phyloP scores from a whole-genome alignment of 2,113 vertebrate species.

The Misgurnus mizolepis region DNA sequence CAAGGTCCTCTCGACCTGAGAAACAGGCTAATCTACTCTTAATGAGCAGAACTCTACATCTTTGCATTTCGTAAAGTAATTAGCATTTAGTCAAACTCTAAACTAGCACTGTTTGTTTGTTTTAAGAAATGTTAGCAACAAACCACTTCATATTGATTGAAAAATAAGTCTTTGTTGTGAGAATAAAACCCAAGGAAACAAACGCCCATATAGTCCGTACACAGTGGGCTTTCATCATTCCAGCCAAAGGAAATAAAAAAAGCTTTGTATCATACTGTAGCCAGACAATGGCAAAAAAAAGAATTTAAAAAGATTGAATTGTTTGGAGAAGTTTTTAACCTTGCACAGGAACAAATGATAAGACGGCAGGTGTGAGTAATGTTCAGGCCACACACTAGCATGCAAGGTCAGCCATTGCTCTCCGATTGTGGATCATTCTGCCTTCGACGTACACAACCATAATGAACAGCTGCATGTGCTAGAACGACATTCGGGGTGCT shows the following conservation, averaged over 20 bases:
- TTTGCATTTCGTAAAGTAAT: not conserved
- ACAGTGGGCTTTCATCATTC: constrained; percentile 26
- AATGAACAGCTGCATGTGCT: constrained; percentile 37
- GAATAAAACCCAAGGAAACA: constrained; percentile 19
- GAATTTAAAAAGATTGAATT: constrained; percentile 43
- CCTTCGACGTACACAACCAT: not conserved
- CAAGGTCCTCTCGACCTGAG: not conserved
- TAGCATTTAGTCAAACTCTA: not conserved
- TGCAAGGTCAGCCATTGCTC: constrained; percentile 29
- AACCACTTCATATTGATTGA: constrained; percentile 13
- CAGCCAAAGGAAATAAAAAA: constrained; percentile 41
- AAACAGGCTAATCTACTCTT: not conserved
- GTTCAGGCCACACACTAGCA: not conserved
- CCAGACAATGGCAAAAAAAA: constrained; percentile 16
- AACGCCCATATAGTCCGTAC: constrained; percentile 26
- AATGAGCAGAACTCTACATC: not conserved
- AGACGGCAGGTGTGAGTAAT: constrained; percentile 28
- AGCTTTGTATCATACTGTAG: constrained; percentile 19
- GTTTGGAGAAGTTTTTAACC: constrained; percentile 45
- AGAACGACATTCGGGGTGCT: not conserved
- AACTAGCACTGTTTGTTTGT: not conserved
- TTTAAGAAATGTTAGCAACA: not conserved
- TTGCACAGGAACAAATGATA: constrained; percentile 36
- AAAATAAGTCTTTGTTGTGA: not conserved
- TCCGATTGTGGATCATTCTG: constrained; percentile 33